Evolutionary conservation across 2,888 invertebrate genomes (phyloP), one percentile per base, ranked within the genome.

Genomic region (Neuroscelio doddi): DNA sequence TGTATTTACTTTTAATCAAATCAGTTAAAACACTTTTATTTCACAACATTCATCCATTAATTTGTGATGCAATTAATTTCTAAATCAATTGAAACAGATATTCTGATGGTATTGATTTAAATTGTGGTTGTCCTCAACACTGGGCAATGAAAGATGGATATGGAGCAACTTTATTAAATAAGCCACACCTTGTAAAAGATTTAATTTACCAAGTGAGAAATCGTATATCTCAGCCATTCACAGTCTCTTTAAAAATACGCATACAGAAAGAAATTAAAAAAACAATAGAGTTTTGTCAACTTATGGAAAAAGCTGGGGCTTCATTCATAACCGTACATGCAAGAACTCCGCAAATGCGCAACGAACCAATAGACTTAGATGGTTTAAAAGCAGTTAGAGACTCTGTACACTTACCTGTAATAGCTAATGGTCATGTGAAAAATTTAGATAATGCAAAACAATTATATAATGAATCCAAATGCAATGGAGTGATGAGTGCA

Each of bases 121-220:
- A 98, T 82, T 98, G 98, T 87, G 98, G 98, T 0, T 98, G 98
- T 76, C 98, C 98, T 0, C 98, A 98, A 85, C 87, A 91, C 70
- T 98, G 97, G 97, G 97, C 97, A 0, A 92, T 94, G 85, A 90
- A 92, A 70, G 93, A 95, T 80, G 96, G 96, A 1, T 93, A 94
- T 80, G 98, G 98, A 0, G 94, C 94, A 77, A 90, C 92, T 59
- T 85, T 98, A 69, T 85, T 98, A 14, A 89, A 89, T 7, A 90
- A 93, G 71, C 97, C 98, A 3, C 92, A 98, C 78, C 76, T 91
- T 7, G 89, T 98, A 3, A 89, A 90, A 69, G 94, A 95, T 74
- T 88, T 98, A 78, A 89, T 98, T 0, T 87, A 86, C 73, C 91
- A 91, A 74, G 90, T 96, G 10, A 88, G 91, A 75, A 92, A 92